These are phyloP conservation scores for Trichogramma evanescens DNA, from an alignment of 2,888 invertebrate species.

Conservation along the genomic window DNA sequence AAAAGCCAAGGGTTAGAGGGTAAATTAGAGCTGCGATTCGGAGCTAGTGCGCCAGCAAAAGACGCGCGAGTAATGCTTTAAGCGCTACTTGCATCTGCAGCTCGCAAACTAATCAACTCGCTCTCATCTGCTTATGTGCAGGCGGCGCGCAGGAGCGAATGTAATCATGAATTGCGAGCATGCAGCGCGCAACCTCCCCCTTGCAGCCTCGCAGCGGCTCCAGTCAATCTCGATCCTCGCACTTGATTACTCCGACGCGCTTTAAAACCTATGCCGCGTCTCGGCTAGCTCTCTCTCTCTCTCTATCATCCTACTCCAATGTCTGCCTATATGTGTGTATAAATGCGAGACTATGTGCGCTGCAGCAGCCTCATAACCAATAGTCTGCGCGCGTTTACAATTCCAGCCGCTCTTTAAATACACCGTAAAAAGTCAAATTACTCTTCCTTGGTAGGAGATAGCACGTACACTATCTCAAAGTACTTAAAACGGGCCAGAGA, in stretches of 20 bases:
- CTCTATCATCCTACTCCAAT: neutral
- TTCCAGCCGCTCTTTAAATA: neutral
- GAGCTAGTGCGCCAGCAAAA: no score
- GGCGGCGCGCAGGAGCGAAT: no score
- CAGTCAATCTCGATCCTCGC: slow-evolving; percentile 29
- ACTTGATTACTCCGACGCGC: neutral
- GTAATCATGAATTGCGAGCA: no score
- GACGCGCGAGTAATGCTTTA: no score
- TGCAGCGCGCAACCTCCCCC: neutral
- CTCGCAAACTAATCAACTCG: slow-evolving; percentile 42
- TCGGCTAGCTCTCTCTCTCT: neutral
- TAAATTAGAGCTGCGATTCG: no score
- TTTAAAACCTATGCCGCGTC: neutral
- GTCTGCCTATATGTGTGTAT: no score
- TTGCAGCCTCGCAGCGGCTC: slow-evolving; percentile 34
- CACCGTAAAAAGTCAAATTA: slow-evolving; percentile 1
- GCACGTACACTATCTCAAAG: no score
- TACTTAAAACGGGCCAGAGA: neutral
- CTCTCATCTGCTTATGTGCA: slow-evolving; percentile 30
- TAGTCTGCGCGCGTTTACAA: neutral
- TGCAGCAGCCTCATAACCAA: slow-evolving; percentile 1
- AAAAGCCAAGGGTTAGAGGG: no score
- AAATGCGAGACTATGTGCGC: no score
- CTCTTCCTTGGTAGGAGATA: neutral
- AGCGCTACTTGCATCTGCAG: slow-evolving; percentile 28